Percentiles rank a stretch among this genome's conserved stretches.
phyloP scores from a whole-genome alignment of 2,888 invertebrate species.

The Chorisops tibialis region DNA sequence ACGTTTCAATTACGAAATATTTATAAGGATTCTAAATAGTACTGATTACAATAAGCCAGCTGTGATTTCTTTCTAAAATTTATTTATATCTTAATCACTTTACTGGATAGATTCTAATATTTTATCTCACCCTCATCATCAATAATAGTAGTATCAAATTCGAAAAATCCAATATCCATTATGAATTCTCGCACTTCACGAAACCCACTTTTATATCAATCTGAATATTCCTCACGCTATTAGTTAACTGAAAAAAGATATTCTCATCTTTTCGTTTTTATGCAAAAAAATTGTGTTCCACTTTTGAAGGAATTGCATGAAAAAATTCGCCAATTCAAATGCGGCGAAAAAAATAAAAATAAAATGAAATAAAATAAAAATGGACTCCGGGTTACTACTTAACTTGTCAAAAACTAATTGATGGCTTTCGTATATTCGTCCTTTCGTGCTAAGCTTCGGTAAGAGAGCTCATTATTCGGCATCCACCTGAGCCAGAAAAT shows the following conservation, averaged over 20 bases:
- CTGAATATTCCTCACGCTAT: background rate
- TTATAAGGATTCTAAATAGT: no score
- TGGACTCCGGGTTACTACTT: background rate
- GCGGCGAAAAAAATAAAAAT: background rate
- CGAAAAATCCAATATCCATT: background rate
- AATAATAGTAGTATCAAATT: background rate
- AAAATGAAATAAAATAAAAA: background rate
- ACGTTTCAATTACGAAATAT: no score
- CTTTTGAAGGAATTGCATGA: background rate
- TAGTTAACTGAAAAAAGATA: background rate
- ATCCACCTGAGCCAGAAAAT: slow-evolving; percentile 10
- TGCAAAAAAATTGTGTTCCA: background rate
- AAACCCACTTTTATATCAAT: background rate
- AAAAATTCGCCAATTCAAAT: background rate
- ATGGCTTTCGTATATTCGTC: slow-evolving; percentile 1
- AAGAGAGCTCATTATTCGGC: slow-evolving; percentile 1
- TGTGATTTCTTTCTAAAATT: no score
- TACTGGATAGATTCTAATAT: no score
- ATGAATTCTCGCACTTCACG: background rate
- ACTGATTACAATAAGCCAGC: no score
- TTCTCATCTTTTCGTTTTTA: background rate
- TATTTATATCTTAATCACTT: no score
- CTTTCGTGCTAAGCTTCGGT: slow-evolving; percentile 4
- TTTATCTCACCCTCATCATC: background rate
- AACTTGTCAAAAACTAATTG: slow-evolving; percentile 12